Percentiles rank a stretch among this genome's conserved stretches.
Evolutionary conservation across 1,140 invertebrate species (phyloP).

Genomic region (Polypedilum pembai): DNA sequence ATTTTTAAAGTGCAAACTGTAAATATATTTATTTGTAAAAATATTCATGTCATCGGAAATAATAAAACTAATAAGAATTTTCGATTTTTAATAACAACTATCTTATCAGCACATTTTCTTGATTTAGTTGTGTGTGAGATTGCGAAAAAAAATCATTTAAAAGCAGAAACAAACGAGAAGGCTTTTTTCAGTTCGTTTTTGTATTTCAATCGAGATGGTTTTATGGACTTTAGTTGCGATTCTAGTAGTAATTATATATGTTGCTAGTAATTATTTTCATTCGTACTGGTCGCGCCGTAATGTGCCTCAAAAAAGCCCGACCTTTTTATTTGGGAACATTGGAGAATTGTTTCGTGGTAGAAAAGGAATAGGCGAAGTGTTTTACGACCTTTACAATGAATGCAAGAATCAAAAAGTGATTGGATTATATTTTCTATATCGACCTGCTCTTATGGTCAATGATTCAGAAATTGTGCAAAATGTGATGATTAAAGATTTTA

Average conservation of each 20-base stretch:
- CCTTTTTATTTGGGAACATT: not conserved
- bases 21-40: not conserved
- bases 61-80: not conserved
- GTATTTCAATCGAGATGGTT: not conserved
- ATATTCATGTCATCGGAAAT: not conserved
- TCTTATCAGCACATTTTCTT: no score
- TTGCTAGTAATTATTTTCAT: not conserved
- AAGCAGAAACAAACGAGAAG: no score
- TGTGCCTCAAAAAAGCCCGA: not conserved
- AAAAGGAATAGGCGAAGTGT: not conserved
- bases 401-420: not conserved
- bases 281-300: not conserved
- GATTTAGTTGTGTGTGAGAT: no score
- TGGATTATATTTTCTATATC: constrained; percentile 37
- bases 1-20: no score
- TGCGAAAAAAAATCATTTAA: no score
- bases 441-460: constrained; percentile 38
- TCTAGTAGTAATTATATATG: not conserved
- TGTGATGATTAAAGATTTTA: constrained; percentile 44
- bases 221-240: not conserved
- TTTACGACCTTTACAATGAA: not conserved
- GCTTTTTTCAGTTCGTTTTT: not conserved
- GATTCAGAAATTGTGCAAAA: constrained; percentile 42
- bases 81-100: not conserved
- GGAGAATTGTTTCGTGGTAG: not conserved